phyloP scores from a whole-genome alignment of 2,888 invertebrate species.

The Neoascia interrupta region DNA sequence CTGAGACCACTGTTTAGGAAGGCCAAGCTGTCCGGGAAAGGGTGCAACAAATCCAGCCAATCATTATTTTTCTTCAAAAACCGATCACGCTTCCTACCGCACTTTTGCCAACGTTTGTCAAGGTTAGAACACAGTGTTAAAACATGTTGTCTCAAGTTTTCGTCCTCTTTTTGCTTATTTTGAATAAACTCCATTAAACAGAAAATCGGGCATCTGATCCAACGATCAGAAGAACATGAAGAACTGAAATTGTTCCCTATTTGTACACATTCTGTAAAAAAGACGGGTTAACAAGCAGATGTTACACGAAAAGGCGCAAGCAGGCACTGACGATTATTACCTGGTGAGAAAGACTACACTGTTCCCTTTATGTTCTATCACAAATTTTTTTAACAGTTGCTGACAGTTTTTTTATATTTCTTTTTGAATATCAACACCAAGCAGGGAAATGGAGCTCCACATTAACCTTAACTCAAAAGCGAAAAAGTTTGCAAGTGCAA shows the following conservation, averaged over 20 bases:
- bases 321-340: slow-evolving; percentile 3
- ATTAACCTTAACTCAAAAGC: too few relatives aligned
- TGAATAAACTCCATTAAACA: slow-evolving; percentile 5
- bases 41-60: slow-evolving; percentile 3
- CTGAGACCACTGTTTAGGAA: neutral
- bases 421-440: neutral
- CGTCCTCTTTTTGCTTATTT: neutral
- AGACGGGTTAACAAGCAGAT: neutral
- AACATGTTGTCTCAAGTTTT: neutral
- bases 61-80: neutral
- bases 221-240: neutral
- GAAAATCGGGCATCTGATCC: neutral
- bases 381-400: neutral
- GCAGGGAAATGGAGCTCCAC: too few relatives aligned
- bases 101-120: neutral
- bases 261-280: neutral
- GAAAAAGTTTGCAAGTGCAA: too few relatives aligned
- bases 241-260: neutral
- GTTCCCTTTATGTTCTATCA: neutral
- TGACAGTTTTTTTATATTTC: neutral
- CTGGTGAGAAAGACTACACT: neutral
- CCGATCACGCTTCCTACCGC: neutral
- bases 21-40: slow-evolving; percentile 11
- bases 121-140: too few relatives aligned
- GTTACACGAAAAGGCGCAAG: slow-evolving; percentile 9